phyloP scores from a whole-genome alignment of 2,113 vertebrate species.

The Podarcis muralis region DNA sequence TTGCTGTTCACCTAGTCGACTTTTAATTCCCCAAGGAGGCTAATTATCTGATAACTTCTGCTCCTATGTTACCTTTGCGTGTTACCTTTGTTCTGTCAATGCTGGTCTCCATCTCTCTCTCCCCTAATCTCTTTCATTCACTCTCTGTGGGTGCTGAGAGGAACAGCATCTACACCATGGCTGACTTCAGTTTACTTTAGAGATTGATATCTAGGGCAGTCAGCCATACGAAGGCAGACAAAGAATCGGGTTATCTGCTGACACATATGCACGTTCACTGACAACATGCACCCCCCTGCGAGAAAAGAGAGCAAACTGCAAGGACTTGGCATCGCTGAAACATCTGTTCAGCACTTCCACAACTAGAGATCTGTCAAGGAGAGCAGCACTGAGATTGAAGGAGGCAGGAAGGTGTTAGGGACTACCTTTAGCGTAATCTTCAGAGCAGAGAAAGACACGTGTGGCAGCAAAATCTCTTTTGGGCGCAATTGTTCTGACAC shows the following conservation, averaged over 20 bases:
- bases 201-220: background rate
- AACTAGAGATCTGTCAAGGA: accelerated
- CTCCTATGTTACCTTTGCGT: constrained; percentile 8
- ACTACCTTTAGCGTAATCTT: background rate
- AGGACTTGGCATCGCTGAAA: background rate
- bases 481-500: background rate
- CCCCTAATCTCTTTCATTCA: background rate
- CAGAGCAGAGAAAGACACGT: background rate
- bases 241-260: background rate
- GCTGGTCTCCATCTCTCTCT: background rate
- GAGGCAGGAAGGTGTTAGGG: background rate
- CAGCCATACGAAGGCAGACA: accelerated
- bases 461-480: background rate
- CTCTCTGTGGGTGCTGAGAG: accelerated
- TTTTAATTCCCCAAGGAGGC: constrained; percentile 32
- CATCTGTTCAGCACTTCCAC: constrained; percentile 7
- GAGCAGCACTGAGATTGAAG: background rate
- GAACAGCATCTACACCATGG: background rate
- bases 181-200: constrained; percentile 2
- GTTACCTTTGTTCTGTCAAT: constrained; percentile 17
- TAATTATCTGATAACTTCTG: constrained; percentile 57
- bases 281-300: accelerated
- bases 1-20: constrained; percentile 15
- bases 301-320: accelerated
- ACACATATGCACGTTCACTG: accelerated